Conservation (phyloP, 2,797 vertebrate species). For the Pseudocheirus occidentalis region DNA sequence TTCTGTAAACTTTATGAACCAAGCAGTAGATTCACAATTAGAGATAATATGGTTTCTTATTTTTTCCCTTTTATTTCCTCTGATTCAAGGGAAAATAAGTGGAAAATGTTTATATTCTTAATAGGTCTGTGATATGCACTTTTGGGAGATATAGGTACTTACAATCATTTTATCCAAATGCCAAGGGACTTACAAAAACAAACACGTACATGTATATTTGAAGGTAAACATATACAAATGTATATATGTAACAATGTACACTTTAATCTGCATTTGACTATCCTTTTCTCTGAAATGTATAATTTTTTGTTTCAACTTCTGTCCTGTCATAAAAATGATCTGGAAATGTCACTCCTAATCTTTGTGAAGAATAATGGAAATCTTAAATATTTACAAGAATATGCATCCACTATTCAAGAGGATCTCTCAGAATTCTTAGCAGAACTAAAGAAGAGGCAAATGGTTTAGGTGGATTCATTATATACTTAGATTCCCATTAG, state of each 20-base stretch:
- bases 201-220: background rate
- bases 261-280: background rate
- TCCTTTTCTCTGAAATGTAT: conserved; percentile 23
- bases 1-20: conserved; percentile 20
- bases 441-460: conserved; percentile 26
- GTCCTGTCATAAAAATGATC: conserved; percentile 7
- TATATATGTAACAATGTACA: background rate
- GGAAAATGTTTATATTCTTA: background rate
- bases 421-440: conserved; percentile 50
- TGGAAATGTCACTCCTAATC: conserved; percentile 26
- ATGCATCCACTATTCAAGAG: conserved; percentile 24
- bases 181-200: background rate
- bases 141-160: background rate
- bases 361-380: conserved; percentile 32
- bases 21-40: background rate
- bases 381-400: conserved; percentile 37
- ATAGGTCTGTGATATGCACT: background rate
- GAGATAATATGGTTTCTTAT: background rate
- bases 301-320: background rate
- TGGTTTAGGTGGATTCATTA: conserved; percentile 18
- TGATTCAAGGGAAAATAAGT: background rate
- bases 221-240: background rate
- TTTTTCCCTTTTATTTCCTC: conserved; percentile 10
- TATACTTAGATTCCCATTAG: conserved; percentile 34
- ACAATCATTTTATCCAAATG: conserved; percentile 22